These are phyloP conservation scores for Hemicentrotus pulcherrimus DNA, from an alignment of 35 echinoderm and acorn worm species.

Conservation along the genomic window DNA sequence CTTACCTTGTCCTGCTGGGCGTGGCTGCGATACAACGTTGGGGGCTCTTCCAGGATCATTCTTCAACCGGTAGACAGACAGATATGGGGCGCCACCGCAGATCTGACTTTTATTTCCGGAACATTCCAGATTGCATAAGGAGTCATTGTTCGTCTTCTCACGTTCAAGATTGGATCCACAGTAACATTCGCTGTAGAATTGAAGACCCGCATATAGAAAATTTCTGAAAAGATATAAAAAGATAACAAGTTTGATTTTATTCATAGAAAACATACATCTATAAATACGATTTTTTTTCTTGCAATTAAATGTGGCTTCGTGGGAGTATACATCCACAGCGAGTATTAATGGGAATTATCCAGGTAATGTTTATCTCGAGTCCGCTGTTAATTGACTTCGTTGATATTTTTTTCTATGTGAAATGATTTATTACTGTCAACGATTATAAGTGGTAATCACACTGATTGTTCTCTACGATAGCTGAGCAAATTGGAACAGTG, in stretches of 20 bases:
- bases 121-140: constrained; percentile 54
- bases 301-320: no score
- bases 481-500: no score
- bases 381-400: no score
- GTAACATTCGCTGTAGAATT: constrained; percentile 65
- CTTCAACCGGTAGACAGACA: constrained; percentile 49
- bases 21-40: not conserved
- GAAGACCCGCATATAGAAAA: constrained; percentile 55
- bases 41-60: constrained; percentile 13
- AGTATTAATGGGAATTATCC: no score
- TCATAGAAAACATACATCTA: no score
- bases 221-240: constrained; percentile 24
- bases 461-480: no score
- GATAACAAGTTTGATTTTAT: not conserved
- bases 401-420: no score
- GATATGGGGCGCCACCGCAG: constrained; percentile 61
- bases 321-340: no score
- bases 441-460: no score
- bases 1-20: not conserved
- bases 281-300: no score
- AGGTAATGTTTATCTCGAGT: no score
- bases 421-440: no score
- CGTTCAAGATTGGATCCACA: constrained; percentile 53
- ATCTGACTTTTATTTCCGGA: constrained; percentile 47
- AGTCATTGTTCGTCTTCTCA: constrained; percentile 26